Evolutionary conservation across 1,140 invertebrate genomes (phyloP), one percentile per base, ranked within the genome.

Genomic region (Panulirus ornatus): DNA sequence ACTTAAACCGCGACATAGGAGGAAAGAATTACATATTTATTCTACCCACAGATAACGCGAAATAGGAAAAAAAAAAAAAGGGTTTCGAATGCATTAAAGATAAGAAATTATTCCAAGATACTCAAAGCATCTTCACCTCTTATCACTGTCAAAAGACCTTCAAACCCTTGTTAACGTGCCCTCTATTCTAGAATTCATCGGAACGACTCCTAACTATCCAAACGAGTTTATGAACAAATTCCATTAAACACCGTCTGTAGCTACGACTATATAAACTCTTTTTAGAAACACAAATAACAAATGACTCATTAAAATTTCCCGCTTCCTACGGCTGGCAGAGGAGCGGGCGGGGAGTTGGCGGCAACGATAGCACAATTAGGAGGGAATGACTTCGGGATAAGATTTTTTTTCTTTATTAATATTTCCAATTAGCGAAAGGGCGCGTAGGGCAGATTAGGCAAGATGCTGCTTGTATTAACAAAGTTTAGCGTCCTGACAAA

Each of bases 331-430:
- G 30, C 1, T 14, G 44, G 78, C 11, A 42, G n/a, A 42, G n/a
- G 44, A 40, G 51, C 22, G 19, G 5, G 84, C 1, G 27, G 40
- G 27, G 36, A 27, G 27, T n/a, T n/a, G 27, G 44, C 34, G 40
- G 22, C 84, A 76, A 89, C 87, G 54, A 54, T 89, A 54, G 79
- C 40, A 89, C 87, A 89, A 89, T 89, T 89, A 89, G 87, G 84
- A 42, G 79, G 40, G 81, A 89, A 89, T 83, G 78, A 58, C 76
- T 83, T 47, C 42, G 44, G 40, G 87, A 58, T n/a, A n/a, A 42
- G 78, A n/a, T 79, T 83, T 81, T n/a, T n/a, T n/a, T n/a, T n/a
- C n/a, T n/a, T 82, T 89, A 89, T 89, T 89, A 89, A 89, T 89
- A 89, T 83, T 89, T 89, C 58, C 87, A 89, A 89, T 89, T 89